Base-by-base conservation (phyloP, 2,888 invertebrate species). In the Sericinus montela region DNA sequence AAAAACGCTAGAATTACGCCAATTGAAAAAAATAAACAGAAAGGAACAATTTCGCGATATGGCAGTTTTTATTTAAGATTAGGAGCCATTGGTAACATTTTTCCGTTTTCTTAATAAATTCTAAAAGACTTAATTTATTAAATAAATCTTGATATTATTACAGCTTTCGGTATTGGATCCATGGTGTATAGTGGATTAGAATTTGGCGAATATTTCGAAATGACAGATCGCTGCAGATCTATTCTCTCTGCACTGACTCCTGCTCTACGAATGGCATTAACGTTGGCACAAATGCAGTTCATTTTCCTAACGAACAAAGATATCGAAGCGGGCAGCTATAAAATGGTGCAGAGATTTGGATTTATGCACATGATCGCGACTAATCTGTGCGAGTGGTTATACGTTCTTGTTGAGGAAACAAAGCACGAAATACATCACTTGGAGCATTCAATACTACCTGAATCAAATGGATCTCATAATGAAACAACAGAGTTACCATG, bases 351-450 rank as follows among this genome's bases (percentile, higher is more conserved):
- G 14, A 91, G 96, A 59, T 95, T 98, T 62, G 98, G 98, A 6
- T 91, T 97, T 35, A 97, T 98, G 97, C 98, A 98, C 72, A 93
- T 97, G 93, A 92, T 98, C 43, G 97, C 97, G 1, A 96, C 97
- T 13, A 98, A 98, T 80, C 80, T 98, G 11, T 97, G 97, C 80
- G 96, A 97, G 63, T 98, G 98, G 98, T 77, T 97, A 41, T 94
- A 95, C 70, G 95, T 96, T 3, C 83, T 97, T 15, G 94, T 97
- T 0, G 94, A 95, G 70, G 97, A 97, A 75, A 97, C 97, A 1
- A 94, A 95, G 69, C 96, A 96, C 70, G 96, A 97, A 75, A 95
- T 96, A 56, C 91, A 93, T 59, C 94, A 94, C 66, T 85, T 95
- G 58, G 90, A 91, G 58, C 90, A 91, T 51, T 67, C 75, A 0